Base-by-base conservation (phyloP, 2,888 invertebrate genomes). In the Rhogogaster chlorosoma region DNA sequence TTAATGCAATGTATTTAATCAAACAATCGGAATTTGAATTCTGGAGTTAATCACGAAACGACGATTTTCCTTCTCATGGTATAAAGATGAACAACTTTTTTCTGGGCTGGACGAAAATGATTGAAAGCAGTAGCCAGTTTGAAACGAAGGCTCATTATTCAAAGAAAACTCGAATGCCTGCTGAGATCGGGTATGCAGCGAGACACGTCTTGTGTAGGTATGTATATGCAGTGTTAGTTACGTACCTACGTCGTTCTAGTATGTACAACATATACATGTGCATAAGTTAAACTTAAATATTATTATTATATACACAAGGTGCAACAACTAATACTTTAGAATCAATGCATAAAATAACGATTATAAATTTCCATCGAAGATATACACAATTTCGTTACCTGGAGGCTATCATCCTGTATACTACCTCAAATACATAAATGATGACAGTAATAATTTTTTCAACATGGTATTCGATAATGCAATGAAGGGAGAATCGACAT, bases 271-370 rank as follows among this genome's bases (percentile, higher is more conserved):
- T 82, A 82, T 38, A 67, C 38, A 82, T 64, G 32, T 67, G 67
- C 67, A 71, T 71, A 9, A 71, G 70, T 71, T 32, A 71, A n/a
- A 9, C n/a, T 38, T 26, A 61, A 26, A 61, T 61, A 61, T 61
- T 61, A 61, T 61, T 61, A 38, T 42, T 83, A 83, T 49, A 49
- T 67, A 83, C 71, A 83, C 83, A 83, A 83, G 71, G 83, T 83
- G 83, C 83, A 83, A 83, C 71, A 53, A 45, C 49, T 26, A 83
- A 32, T 36, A 71, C 12, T 45, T 32, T 42, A 42, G 18, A 53
- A 77, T 22, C 26, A 15, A n/a, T 42, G 29, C 38, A 49, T 77
- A 18, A 26, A 77, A 26, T 53, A 73, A 71, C n/a, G 38, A 73
- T 42, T 38, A 73, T 22, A 38, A 73, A 73, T 73, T 73, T 22